Base-by-base conservation (phyloP, 1,140 invertebrate species). In the Heterodera carotae region DNA sequence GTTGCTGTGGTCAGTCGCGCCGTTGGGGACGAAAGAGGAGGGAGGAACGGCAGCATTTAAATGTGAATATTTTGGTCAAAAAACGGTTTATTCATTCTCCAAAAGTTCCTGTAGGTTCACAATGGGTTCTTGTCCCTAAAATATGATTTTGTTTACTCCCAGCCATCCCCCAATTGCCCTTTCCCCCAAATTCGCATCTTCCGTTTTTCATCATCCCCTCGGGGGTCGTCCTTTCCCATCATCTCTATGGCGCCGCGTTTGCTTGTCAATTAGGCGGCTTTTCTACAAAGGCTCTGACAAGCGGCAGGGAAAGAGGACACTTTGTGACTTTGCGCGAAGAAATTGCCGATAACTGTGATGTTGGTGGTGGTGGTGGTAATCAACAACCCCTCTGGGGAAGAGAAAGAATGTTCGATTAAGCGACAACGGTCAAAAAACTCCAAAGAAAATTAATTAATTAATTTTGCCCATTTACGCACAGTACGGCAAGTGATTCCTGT, bases 181-280 rank as follows among this genome's bases (percentile, higher is more conserved):
- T 12, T 18, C 48, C 22, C 48, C 36, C 36, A 39, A 5, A 10
- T 43, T 43, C 39, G 7, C 39, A 7, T 12, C 39, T 43, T 43
- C 15, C 39, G 39, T 43, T n/a, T 43, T 43, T 43, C 22, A 56
- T n/a, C 0, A 5, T 56, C 48, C 48, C 48, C 48, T 22, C 48
- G 48, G 48, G 48, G 48, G 48, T 56, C 48, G 12, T 66, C 25
- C 62, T 31, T 31, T 31, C 62, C 29, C 62, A 7, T 22, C 22
- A 18, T 22, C 62, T 10, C 62, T 34, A 15, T n/a, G 27, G 27
- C 12, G 62, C 29, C 62, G 62, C 62, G 27, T 66, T 66, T 29
- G 62, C 62, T 66, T 34, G 62, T 66, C 62, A 66, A 66, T 66
- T 34, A 66, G 62, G 33, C 62, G 62, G 62, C 62, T 15, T 34